Conservation (phyloP, 2,113 vertebrate species). For the Centropus bengalensis region DNA sequence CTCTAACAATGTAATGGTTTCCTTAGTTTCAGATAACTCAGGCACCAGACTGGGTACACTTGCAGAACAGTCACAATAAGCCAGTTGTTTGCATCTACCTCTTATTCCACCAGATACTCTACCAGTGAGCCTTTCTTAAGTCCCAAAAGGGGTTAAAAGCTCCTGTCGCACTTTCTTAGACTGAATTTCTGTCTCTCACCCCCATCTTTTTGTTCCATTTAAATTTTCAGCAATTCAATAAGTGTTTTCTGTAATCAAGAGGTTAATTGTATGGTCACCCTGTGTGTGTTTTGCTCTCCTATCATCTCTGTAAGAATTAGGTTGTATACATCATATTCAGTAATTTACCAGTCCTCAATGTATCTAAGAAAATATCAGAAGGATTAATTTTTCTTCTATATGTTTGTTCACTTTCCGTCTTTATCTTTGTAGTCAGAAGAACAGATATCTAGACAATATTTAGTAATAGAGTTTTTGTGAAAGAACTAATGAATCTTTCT, state of each 20-base stretch:
- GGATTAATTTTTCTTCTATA: background rate
- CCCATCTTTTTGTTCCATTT: background rate
- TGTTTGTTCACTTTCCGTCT: background rate
- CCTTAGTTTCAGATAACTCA: fast-evolving
- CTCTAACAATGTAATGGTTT: background rate
- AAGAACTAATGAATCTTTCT: background rate
- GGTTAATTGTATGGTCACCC: background rate
- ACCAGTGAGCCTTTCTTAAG: background rate
- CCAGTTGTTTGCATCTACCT: background rate
- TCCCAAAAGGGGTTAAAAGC: background rate
- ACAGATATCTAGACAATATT: background rate
- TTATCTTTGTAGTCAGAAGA: background rate
- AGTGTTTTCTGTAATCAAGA: background rate
- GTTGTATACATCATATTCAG: background rate
- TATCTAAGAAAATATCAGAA: background rate
- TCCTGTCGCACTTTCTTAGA: background rate
- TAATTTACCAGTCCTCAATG: background rate
- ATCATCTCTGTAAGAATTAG: background rate
- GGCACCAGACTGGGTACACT: fast-evolving
- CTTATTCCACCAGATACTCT: background rate
- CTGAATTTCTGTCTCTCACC: no score
- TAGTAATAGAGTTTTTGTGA: background rate
- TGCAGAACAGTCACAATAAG: background rate
- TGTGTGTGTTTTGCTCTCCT: background rate
- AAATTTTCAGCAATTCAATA: background rate